Percentiles rank a stretch among this genome's conserved stretches.
phyloP scores from a whole-genome alignment of 2,888 invertebrate genomes.

The Poecilobothrus nobilitatus region DNA sequence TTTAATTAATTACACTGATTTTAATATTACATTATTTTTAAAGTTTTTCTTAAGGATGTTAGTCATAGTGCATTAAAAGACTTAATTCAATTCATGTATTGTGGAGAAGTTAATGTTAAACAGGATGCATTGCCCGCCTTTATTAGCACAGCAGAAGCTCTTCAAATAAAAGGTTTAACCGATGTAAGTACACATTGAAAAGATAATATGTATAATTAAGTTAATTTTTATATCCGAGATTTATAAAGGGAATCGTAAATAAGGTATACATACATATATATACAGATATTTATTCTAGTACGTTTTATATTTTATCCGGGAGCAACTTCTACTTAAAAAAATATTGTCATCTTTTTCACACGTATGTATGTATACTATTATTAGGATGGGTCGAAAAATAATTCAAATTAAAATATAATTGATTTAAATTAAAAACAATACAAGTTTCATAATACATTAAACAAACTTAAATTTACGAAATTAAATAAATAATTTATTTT shows the following conservation, averaged over 20 bases:
- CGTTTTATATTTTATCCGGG: not conserved
- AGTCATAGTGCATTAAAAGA: conserved; percentile 61
- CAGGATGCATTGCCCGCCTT: conserved; percentile 63
- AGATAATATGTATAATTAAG: not conserved
- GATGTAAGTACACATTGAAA: conserved; percentile 49
- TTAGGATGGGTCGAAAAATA: no score
- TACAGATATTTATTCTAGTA: conserved; percentile 5
- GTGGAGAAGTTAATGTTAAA: conserved; percentile 63
- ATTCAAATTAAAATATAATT: no score
- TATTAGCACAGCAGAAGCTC: conserved; percentile 63
- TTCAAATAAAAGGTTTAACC: conserved; percentile 63
- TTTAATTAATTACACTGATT: not conserved
- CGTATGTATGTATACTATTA: no score
- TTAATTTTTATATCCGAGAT: not conserved
- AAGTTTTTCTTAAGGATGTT: conserved; percentile 63
- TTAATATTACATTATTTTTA: no score
- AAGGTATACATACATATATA: not conserved
- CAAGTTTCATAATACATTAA: no score
- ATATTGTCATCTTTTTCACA: no score
- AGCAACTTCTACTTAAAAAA: not conserved
- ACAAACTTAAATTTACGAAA: not conserved
- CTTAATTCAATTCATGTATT: conserved; percentile 64
- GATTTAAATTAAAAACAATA: no score
- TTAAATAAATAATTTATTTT: conserved; percentile 11
- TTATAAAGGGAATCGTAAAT: not conserved